Percentiles rank a stretch among this genome's conserved stretches.
Evolutionary conservation across 2,888 invertebrate species (phyloP).

Genomic region (Phania funesta): DNA sequence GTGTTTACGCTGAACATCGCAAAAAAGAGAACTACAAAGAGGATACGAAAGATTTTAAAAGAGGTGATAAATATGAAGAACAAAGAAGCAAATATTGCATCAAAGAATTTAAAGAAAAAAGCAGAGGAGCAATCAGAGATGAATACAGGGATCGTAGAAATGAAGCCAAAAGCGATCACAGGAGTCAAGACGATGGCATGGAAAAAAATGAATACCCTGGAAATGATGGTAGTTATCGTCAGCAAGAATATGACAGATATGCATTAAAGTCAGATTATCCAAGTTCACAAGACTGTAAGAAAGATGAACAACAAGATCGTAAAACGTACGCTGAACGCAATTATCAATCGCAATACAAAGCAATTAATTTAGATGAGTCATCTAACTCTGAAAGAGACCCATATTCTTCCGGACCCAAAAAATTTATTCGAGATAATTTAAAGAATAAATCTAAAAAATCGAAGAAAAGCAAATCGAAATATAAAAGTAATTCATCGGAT

Average conservation of each 20-base stretch:
- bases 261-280: background rate
- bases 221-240: background rate
- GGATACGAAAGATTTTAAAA: constrained; percentile 36
- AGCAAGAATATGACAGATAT: background rate
- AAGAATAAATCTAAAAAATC: constrained; percentile 73
- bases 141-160: background rate
- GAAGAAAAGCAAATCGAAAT: constrained; percentile 70
- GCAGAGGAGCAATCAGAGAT: background rate
- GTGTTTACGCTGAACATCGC: background rate
- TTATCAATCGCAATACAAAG: background rate
- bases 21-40: background rate
- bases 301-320: constrained; percentile 24
- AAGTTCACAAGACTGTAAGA: background rate
- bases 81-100: background rate
- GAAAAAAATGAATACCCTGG: background rate
- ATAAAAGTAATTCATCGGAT: constrained; percentile 54
- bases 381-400: constrained; percentile 72
- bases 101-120: constrained; percentile 28
- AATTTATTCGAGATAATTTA: constrained; percentile 69
- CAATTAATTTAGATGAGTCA: constrained; percentile 1
- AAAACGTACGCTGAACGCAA: background rate
- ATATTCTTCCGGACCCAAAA: constrained; percentile 71
- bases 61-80: background rate
- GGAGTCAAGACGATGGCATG: background rate
- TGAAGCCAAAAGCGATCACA: constrained; percentile 5